Evolutionary conservation across 2,113 vertebrate species (phyloP), one percentile per base, ranked within the genome.

Genomic region (Sylvilagus bachmani): DNA sequence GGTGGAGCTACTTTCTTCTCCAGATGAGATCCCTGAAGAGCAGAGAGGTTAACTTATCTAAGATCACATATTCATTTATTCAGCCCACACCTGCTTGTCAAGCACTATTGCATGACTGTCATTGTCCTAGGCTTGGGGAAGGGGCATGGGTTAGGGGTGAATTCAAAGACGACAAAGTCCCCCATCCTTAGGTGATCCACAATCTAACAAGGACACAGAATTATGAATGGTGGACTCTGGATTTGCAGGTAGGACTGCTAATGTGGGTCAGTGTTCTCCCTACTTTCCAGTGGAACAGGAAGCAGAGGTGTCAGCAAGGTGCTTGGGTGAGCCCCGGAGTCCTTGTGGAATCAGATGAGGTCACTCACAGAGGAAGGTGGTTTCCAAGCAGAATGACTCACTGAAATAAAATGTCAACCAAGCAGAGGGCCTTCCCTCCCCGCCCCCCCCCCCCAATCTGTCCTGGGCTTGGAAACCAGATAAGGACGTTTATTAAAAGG

Each of bases 361-460:
- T 83, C 86, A 80, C 49, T 55, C 66, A 83, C 3, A 9, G 53
- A 73, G 91, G 81, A 96, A 93, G 73, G 51, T 96, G 49, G 55
- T 95, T 94, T 94, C 86, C 80, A 71, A 71, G 58, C 36, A 91
- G 90, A 94, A 87, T 73, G 84, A 90, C 22, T 96, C 71, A 90
- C 44, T 44, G 25, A 81, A 69, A 79, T 86, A 86, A 90, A 77
- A 91, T 71, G 83, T 77, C 49, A 81, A n/a, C 61, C 86, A 17
- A 75, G 53, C 21, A 73, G 49, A 74, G 24, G 27, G 61, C 61
- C 25, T 38, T 27, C 12, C 75, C 24, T 87, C n/a, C 27, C 49
- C 19, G 62, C 9, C 7, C 33, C 44, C 10, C 81, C 21, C 33
- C 86, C 51, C 10, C 62, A 44, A 81, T 66, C 53, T 81, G 44